Evolutionary conservation across 1,140 invertebrate species (phyloP).

Genomic region (Apolygus lucorum): DNA sequence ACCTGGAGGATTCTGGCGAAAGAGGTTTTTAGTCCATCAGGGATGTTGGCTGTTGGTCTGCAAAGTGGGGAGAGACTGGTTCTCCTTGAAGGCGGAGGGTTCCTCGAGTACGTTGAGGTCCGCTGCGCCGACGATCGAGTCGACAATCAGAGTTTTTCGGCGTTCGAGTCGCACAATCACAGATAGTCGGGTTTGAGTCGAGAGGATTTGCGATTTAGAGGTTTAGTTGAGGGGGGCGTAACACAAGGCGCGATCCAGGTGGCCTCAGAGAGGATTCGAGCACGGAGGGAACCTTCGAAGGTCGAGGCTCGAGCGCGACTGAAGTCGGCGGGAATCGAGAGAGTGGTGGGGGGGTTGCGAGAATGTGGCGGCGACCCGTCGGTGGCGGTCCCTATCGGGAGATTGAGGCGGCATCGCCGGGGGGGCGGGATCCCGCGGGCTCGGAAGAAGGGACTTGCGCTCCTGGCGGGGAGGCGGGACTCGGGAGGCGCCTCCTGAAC

Average conservation of each 20-base stretch:
- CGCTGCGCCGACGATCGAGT: neutral
- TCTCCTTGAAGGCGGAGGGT: constrained; percentile 17
- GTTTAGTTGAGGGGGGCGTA: constrained; percentile 9
- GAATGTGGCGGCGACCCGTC: constrained; percentile 2
- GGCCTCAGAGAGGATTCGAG: neutral
- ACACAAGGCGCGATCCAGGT: neutral
- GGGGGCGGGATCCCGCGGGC: neutral
- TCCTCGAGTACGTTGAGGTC: neutral
- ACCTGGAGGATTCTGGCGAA: neutral
- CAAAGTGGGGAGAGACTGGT: constrained; percentile 21
- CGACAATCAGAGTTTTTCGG: neutral
- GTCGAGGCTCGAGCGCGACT: constrained; percentile 17
- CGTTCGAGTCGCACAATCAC: neutral
- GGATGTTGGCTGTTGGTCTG: constrained; percentile 4
- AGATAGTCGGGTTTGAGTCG: neutral
- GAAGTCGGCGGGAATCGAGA: neutral
- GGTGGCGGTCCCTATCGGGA: constrained; percentile 11
- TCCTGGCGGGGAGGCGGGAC: constrained; percentile 11
- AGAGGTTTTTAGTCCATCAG: constrained; percentile 20
- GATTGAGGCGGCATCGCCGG: neutral
- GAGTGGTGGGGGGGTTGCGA: too few species aligned
- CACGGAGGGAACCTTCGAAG: neutral
- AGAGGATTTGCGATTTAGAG: neutral
- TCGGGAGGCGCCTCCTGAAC: constrained; percentile 10
- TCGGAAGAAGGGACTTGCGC: constrained; percentile 18